Evolutionary conservation across 2,113 vertebrate genomes (phyloP), one percentile per base, ranked within the genome.

Genomic region (Hippocampus zosterae): DNA sequence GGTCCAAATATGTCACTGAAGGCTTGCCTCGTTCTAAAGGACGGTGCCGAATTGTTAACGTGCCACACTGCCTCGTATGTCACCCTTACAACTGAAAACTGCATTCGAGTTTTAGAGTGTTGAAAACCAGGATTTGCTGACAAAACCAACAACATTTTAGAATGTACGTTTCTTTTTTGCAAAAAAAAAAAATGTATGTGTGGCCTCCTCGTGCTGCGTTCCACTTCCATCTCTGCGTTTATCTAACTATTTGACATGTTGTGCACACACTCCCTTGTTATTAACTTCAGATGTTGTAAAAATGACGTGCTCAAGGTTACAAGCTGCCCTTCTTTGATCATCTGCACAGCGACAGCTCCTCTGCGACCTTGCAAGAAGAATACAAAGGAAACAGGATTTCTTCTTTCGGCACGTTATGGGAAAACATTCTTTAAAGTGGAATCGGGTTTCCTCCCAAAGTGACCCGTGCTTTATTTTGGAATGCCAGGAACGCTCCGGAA

Each of bases 401-500:
- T 74, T 75, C 56, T 77, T 88, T 80, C 84, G 75, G 78, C 68
- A 74, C 56, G 69, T 73, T 55, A 72, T 77, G 44, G 37, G 70
- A 78, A 88, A 86, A 85, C 71, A 79, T 57, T 74, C 69, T 84
- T 81, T 78, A 83, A 87, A 81, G 79, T 65, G 78, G 86, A 72
- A 87, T 91, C 80, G 48, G 61, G 75, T 89, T 91, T 89, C 85
- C 77, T 67, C 70, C 71, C 71, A 40, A n/a, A 55, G 41, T 74
- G 80, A 81, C 79, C 81, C 10, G 46, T 1, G 56, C 79, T 82
- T 81, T 88, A 88, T 90, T 85, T 88, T 42, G 74, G 84, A 88
- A 87, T 83, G 84, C 70, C 44, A 19, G n/a, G 78, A 87, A 85
- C 68, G 48, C 77, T 85, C 70, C 78, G 85, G 88, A 88, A 84